Conservation (phyloP, 2,888 invertebrate genomes). For the Drosophila formosana region DNA sequence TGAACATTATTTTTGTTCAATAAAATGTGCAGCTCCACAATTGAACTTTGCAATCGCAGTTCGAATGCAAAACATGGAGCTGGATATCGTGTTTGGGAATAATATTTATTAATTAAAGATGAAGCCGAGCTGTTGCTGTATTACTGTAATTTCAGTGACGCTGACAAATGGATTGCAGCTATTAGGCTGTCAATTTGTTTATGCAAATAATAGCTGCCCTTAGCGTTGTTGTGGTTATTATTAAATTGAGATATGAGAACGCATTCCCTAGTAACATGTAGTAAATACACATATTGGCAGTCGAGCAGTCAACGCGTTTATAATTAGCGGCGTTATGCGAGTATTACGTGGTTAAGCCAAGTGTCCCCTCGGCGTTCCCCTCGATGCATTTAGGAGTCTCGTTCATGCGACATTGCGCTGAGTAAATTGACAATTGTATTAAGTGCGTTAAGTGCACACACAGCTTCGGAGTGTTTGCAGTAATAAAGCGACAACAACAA, state of each 20-base stretch:
- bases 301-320: conserved; percentile 11
- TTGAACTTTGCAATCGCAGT: background rate
- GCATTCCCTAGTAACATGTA: background rate
- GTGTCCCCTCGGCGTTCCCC: conserved; percentile 7
- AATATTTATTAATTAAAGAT: background rate
- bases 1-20: too few relatives aligned
- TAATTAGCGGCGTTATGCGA: conserved; percentile 37
- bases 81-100: background rate
- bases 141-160: background rate
- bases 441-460: conserved; percentile 66
- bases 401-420: conserved; percentile 36
- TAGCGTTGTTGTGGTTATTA: background rate
- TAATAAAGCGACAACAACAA: conserved; percentile 33
- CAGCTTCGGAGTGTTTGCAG: conserved; percentile 7
- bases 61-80: background rate
- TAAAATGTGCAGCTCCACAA: too few relatives aligned
- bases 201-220: background rate
- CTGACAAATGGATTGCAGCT: background rate
- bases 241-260: background rate
- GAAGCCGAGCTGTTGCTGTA: background rate
- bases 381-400: conserved; percentile 4
- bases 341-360: conserved; percentile 32
- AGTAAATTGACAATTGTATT: conserved; percentile 73
- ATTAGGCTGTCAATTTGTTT: background rate
- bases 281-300: background rate